Conservation (phyloP, 2,797 vertebrate species). For the Gobio occitaniae region DNA sequence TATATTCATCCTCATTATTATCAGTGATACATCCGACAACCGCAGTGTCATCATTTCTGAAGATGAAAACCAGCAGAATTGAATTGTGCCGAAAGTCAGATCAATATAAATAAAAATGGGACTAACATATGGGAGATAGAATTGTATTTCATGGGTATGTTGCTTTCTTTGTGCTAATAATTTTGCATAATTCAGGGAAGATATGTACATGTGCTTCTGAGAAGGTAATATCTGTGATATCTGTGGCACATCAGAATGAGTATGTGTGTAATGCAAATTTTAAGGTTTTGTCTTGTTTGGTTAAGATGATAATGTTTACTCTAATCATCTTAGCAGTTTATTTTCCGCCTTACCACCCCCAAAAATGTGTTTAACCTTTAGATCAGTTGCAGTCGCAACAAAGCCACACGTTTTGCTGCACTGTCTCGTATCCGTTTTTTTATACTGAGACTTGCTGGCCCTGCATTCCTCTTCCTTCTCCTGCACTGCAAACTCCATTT, state of each 20-base stretch:
- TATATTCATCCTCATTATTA: background rate
- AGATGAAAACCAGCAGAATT: background rate
- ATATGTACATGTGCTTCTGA: background rate
- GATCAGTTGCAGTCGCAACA: slow-evolving; percentile 26
- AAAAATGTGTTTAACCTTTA: slow-evolving; percentile 56
- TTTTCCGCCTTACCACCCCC: slow-evolving; percentile 38
- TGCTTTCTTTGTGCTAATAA: background rate
- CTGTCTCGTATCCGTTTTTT: slow-evolving; percentile 3
- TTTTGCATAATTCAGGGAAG: background rate
- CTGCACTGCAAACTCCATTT: slow-evolving; percentile 57
- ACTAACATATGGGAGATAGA: background rate
- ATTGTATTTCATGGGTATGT: slow-evolving; percentile 47
- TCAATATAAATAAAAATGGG: no score
- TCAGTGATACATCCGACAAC: background rate
- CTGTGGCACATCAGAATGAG: no score
- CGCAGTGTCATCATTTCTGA: background rate
- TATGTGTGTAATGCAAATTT: background rate
- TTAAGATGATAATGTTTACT: slow-evolving; percentile 20
- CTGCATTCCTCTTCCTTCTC: slow-evolving; percentile 28
- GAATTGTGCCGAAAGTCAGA: background rate
- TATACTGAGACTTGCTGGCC: slow-evolving; percentile 2
- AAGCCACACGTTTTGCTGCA: background rate
- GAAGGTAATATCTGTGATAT: background rate
- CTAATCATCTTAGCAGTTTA: slow-evolving; percentile 37
- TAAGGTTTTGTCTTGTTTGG: background rate